Conservation (phyloP, 2,797 vertebrate species). For the Zenarchopterus dispar region DNA sequence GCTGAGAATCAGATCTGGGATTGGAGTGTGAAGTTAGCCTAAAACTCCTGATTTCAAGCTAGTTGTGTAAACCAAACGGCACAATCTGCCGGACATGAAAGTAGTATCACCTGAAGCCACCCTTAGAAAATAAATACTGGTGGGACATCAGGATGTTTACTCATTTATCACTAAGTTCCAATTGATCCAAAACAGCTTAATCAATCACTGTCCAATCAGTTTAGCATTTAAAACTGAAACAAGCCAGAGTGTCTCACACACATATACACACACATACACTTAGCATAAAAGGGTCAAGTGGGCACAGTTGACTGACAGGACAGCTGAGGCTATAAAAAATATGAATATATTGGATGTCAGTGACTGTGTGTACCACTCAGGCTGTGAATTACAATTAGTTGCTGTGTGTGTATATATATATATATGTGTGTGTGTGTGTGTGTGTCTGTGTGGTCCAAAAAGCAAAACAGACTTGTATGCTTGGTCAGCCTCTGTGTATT, state of each 20-base stretch:
- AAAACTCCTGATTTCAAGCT: too few species aligned
- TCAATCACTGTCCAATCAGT: conserved; percentile 53
- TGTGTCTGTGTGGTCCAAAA: conserved; percentile 8
- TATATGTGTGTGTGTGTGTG: conserved; percentile 19
- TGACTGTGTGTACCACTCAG: conserved; percentile 23
- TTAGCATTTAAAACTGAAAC: conserved; percentile 30
- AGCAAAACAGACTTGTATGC: conserved; percentile 7
- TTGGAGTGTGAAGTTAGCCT: too few species aligned
- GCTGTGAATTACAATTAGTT: conserved; percentile 29
- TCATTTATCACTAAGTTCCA: conserved; percentile 29
- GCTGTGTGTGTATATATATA: conserved; percentile 11
- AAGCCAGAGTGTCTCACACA: conserved; percentile 24
- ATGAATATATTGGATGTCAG: conserved; percentile 18
- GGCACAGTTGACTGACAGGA: conserved; percentile 25
- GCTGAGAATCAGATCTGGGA: too few species aligned
- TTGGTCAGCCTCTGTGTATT: conserved; percentile 19
- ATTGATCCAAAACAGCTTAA: conserved; percentile 33
- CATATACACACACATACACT: conserved; percentile 2
- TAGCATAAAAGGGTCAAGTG: conserved; percentile 30
- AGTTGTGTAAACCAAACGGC: too few species aligned
- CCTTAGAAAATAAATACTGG: background rate
- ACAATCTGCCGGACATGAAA: too few species aligned
- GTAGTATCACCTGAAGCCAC: too few species aligned
- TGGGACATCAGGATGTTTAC: background rate
- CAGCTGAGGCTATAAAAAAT: conserved; percentile 22